A percentile compares a stretch with the other conserved stretches of the same genome.
Conservation (phyloP, 2,113 vertebrate genomes). For the Phaetusa simplex region DNA sequence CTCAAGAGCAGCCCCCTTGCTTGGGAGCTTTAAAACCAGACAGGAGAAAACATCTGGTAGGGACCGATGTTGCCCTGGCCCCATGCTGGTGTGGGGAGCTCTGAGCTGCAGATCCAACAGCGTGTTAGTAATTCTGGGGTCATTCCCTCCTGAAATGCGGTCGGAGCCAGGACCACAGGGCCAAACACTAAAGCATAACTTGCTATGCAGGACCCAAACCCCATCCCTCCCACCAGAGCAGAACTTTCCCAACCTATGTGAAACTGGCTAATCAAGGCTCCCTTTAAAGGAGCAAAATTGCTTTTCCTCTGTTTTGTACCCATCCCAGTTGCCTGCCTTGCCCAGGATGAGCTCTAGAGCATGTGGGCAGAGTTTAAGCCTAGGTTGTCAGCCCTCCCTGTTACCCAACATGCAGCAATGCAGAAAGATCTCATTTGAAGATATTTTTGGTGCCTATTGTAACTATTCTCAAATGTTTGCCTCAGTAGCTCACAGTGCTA, state of each 20-base stretch:
- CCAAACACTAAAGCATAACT: neutral
- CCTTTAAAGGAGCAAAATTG: neutral
- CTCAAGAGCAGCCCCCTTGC: neutral
- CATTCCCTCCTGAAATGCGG: neutral
- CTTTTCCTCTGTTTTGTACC: neutral
- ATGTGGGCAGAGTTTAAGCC: constrained; percentile 8
- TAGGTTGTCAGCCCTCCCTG: constrained; percentile 13
- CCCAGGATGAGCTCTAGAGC: constrained; percentile 5
- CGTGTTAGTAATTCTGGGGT: neutral
- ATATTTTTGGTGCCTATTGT: constrained; percentile 67
- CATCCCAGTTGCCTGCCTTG: neutral
- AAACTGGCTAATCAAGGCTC: neutral
- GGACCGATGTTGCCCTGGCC: neutral
- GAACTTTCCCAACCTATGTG: neutral
- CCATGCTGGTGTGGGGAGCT: neutral
- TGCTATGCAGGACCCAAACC: neutral
- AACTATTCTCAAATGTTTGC: constrained; percentile 59
- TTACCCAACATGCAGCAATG: constrained; percentile 41
- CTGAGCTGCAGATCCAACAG: neutral
- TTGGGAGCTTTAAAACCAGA: neutral
- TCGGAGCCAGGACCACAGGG: neutral
- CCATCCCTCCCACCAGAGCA: neutral
- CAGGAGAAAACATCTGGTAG: neutral
- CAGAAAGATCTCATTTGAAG: constrained; percentile 56
- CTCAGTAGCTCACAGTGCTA: constrained; percentile 47